phyloP scores from a whole-genome alignment of 2,888 invertebrate species.

The Merodon equestris region DNA sequence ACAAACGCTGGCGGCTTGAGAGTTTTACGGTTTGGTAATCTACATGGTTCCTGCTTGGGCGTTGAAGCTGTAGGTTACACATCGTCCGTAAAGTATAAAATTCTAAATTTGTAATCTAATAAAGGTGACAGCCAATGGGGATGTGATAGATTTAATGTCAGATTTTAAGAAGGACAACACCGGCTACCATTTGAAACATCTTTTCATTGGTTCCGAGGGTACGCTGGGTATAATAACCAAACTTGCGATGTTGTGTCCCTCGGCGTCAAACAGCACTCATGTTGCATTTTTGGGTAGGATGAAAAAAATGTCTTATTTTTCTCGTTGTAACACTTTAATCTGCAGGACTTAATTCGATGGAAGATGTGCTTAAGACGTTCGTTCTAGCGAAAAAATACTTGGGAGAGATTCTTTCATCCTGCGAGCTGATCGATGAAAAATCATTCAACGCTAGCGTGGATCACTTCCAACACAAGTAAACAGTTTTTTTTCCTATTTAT shows the following conservation, averaged over 20 bases:
- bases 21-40: conserved; percentile 95
- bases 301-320: not conserved
- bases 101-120: not conserved
- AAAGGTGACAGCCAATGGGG: conserved; percentile 85
- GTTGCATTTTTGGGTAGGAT: conserved; percentile 92
- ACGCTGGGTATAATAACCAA: conserved; percentile 96
- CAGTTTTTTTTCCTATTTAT: too few species aligned
- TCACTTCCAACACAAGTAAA: conserved; percentile 81
- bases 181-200: conserved; percentile 96
- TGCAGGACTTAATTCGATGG: conserved; percentile 87
- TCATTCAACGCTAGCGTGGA: conserved; percentile 84
- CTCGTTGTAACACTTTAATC: conserved; percentile 1
- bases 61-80: conserved; percentile 87
- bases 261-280: conserved; percentile 88
- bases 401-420: conserved; percentile 95
- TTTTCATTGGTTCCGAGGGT: conserved; percentile 99
- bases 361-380: conserved; percentile 87
- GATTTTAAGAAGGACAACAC: conserved; percentile 97
- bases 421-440: conserved; percentile 93
- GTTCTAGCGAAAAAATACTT: conserved; percentile 83
- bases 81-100: not conserved
- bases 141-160: conserved; percentile 90
- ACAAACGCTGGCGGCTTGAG: conserved; percentile 98
- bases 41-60: conserved; percentile 94
- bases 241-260: conserved; percentile 93